Conservation (phyloP, 1,140 invertebrate genomes). For the Halesus radiatus region DNA sequence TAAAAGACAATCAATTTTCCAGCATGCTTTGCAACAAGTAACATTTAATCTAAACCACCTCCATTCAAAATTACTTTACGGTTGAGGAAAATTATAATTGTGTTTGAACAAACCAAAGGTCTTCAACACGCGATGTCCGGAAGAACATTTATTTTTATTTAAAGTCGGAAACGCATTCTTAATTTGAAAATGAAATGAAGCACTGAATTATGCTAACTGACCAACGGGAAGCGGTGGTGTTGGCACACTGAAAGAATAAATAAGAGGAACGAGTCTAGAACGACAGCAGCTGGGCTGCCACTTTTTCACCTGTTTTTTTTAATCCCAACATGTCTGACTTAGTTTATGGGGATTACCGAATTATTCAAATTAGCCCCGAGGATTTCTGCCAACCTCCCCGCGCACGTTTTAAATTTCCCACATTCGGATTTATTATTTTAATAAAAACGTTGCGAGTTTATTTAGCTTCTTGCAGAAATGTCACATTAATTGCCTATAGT, state of each 20-base stretch:
- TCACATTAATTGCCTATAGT: no score
- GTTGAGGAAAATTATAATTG: no score
- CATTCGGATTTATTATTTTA: not conserved
- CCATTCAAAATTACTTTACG: no score
- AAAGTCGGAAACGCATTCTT: slow-evolving; percentile 20
- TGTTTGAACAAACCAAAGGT: not conserved
- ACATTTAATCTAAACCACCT: no score
- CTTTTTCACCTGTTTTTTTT: slow-evolving; percentile 31
- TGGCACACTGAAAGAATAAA: slow-evolving; percentile 21
- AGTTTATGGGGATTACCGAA: slow-evolving; percentile 33
- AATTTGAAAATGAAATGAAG: slow-evolving; percentile 24
- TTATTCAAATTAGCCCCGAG: slow-evolving; percentile 32
- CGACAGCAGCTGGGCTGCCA: slow-evolving; percentile 14
- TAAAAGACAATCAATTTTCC: no score
- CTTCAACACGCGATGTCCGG: slow-evolving; percentile 1
- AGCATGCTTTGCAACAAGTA: no score
- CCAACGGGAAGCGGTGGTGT: not conserved
- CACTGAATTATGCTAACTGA: slow-evolving; percentile 30
- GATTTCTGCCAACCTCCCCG: slow-evolving; percentile 12
- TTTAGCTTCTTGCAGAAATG: not conserved
- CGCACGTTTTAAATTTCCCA: slow-evolving; percentile 1
- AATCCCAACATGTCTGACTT: slow-evolving; percentile 5
- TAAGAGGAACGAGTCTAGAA: slow-evolving; percentile 2
- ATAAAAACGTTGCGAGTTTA: not conserved
- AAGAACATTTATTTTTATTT: not conserved